Conservation (phyloP, 1,140 invertebrate species). For the Apocrypta bakeri region DNA sequence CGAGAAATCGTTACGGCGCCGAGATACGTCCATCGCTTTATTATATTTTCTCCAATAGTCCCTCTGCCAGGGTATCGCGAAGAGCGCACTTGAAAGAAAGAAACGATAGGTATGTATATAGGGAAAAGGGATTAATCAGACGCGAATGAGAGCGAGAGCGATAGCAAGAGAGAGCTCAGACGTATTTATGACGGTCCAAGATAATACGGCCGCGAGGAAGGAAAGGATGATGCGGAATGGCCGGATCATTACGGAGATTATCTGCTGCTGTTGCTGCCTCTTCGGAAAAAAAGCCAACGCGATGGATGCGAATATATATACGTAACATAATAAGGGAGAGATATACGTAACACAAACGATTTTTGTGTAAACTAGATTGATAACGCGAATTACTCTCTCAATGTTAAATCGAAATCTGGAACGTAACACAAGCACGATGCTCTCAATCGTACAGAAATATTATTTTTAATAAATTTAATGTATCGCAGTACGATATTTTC, state of each 20-base stretch:
- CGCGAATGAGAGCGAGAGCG: background rate
- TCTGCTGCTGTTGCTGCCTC: background rate
- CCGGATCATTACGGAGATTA: constrained; percentile 25
- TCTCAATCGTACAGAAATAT: too few species aligned
- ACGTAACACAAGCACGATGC: too few species aligned
- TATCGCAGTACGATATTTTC: too few species aligned
- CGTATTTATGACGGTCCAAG: constrained; percentile 35
- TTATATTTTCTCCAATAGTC: background rate
- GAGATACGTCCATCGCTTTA: constrained; percentile 23
- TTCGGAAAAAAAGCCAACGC: background rate
- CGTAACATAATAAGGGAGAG: constrained; percentile 4
- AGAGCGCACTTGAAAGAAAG: background rate
- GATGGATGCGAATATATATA: background rate
- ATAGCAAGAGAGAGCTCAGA: background rate
- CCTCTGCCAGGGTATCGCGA: background rate
- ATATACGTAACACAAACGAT: too few species aligned
- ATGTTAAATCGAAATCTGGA: too few species aligned
- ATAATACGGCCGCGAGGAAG: constrained; percentile 21
- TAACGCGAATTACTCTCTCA: too few species aligned
- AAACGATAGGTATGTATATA: background rate
- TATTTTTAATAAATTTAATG: too few species aligned
- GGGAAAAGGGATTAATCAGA: constrained; percentile 14
- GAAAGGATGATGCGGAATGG: constrained; percentile 21
- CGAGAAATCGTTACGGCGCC: constrained; percentile 28
- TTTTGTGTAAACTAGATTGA: too few species aligned